Base-by-base conservation (phyloP, 2,113 vertebrate species). In the Calidris pygmaea region DNA sequence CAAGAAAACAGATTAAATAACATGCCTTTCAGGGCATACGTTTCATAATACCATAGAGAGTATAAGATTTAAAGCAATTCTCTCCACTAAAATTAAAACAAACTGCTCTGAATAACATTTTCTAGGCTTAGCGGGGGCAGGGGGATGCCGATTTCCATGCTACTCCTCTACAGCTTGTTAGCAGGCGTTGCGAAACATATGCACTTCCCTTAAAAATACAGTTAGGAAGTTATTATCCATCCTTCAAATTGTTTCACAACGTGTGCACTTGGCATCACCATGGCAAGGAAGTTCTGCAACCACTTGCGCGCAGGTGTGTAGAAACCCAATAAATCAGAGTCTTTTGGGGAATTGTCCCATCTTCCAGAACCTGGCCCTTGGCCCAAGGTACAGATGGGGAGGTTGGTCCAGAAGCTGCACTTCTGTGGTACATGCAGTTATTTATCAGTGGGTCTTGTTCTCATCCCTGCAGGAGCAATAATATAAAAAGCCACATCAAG, bases 301-400 rank as follows among this genome's bases (percentile, higher is more conserved):
- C 0, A 1, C 37, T 70, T 45, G 18, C 0, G 0, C 0, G 1
- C 48, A 85, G 35, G n/a, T 58, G 23, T 22, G 8, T 12, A 17
- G 66, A 48, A 84, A 73, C 68, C 1, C 26, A 30, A 47, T 41
- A 24, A 53, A 62, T 56, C 52, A 7, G 12, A 55, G 34, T n/a
- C 47, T 52, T 50, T 34, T 0, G 0, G 52, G 27, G 39, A 85
- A n/a, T 1, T 63, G 18, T 50, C 58, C 43, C 39, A 26, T 24
- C 39, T 89, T 66, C 56, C 35, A 45, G 47, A 10, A 23, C 37
- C 73, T 89, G 86, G 68, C 79, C 75, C 59, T 86, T 4, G 2
- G 84, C 77, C 85, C 34, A 9, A 16, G 29, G 23, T 76, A 14
- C 88, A 90, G 90, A 68, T 87, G 85, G 74, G 53, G 30, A 93